These are phyloP conservation scores for Myotis planiceps DNA, from an alignment of 2,797 vertebrate genomes.

Conservation along the genomic window DNA sequence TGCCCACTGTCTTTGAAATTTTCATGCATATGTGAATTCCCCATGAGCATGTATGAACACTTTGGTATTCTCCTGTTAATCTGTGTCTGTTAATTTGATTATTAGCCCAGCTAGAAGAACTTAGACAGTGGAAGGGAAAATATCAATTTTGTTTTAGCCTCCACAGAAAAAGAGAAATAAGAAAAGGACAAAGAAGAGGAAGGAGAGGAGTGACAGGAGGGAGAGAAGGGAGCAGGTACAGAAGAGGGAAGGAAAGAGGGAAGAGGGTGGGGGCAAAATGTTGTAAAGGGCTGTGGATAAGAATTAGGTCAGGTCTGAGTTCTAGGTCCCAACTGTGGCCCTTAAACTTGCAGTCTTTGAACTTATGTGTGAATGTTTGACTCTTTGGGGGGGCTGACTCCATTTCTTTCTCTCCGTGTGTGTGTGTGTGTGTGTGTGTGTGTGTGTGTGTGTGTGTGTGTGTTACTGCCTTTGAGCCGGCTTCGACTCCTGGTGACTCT, in stretches of 20 bases:
- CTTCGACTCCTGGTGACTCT: not conserved
- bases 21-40: not conserved
- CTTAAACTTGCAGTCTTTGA: not conserved
- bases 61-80: not conserved
- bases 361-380: not conserved
- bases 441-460: too few species aligned
- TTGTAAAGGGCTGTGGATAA: not conserved
- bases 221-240: too few species aligned
- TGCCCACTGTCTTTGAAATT: not conserved
- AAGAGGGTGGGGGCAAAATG: rapidly evolving
- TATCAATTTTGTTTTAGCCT: not conserved
- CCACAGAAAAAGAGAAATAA: not conserved
- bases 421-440: too few species aligned
- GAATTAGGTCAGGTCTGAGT: not conserved
- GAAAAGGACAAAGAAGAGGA: not conserved
- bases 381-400: not conserved
- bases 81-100: not conserved
- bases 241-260: not conserved
- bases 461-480: not conserved
- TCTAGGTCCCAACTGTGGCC: not conserved
- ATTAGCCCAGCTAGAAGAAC: not conserved
- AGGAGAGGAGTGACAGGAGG: too few species aligned
- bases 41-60: not conserved
- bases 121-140: not conserved
- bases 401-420: not conserved